Evolutionary conservation across 2,888 invertebrate genomes (phyloP), one percentile per base, ranked within the genome.

Genomic region (Hypolimnas misippus): DNA sequence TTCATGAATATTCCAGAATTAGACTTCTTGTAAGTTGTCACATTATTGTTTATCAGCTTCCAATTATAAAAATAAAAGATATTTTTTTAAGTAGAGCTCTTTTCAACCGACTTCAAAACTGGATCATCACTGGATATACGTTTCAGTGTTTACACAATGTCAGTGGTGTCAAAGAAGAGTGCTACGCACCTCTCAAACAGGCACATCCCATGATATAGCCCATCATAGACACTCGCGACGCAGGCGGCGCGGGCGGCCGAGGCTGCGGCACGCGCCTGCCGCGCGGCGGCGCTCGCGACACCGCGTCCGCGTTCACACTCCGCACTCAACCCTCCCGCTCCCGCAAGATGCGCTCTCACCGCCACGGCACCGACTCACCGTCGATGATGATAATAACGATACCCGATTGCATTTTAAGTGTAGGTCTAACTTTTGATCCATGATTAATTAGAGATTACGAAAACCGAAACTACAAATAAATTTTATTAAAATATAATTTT

Each of bases 121-220:
- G n/a, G n/a, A n/a, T n/a, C n/a, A n/a, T n/a, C n/a, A n/a, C n/a
- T n/a, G n/a, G n/a, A n/a, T n/a, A n/a, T n/a, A n/a, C n/a, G n/a
- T n/a, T n/a, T n/a, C n/a, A n/a, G n/a, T n/a, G n/a, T 35, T 12
- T 12, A 35, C 19, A 17, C 10, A 25, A 40, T 14, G 21, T 25
- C 2, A 10, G 6, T 8, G 25, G 54, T 53, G 31, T 31, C 35
- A 57, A 44, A 19, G 44, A 42, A 53, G 44, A 49, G 52, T 33
- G 46, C 49, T 77, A 84, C 86, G 73, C 75, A 96, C 97, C 97
- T 96, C 96, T 96, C 92, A 97, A 94, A 93, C 97, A 97, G 92
- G 97, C 96, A 94, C 97, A 97, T 91, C 97, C 97, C 97, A 97
- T 97, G 94, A 97, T 96, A 94, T 96, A 97, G 93, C 97, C 97